These are phyloP conservation scores for Melanerpes formicivorus DNA, from an alignment of 2,113 vertebrate genomes.

Conservation along the genomic window DNA sequence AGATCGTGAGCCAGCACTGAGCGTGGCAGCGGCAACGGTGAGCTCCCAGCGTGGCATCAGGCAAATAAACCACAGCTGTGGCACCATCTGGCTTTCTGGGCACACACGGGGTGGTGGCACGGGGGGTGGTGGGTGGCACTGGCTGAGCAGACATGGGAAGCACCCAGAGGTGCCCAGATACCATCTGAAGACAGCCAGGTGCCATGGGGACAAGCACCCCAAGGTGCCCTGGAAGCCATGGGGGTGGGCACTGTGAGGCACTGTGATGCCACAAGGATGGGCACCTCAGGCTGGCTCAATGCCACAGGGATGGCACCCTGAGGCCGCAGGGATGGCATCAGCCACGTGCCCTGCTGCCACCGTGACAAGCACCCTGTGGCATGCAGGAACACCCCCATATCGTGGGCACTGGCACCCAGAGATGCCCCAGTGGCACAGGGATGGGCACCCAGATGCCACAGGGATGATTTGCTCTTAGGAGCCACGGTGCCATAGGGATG, in stretches of 20 bases:
- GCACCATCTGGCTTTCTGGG: background rate
- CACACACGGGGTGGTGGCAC: background rate
- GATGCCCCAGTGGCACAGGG: no score
- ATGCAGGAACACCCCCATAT: no score
- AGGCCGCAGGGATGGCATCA: background rate
- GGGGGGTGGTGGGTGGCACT: background rate
- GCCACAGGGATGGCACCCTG: background rate
- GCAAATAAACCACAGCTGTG: conserved; percentile 13
- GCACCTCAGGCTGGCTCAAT: no score
- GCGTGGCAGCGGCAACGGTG: rapidly evolving
- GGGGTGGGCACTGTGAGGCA: background rate
- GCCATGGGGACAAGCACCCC: background rate
- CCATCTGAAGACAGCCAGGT: background rate
- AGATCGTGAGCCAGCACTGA: background rate
- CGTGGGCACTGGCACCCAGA: no score
- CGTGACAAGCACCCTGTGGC: no score
- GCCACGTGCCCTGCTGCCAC: background rate
- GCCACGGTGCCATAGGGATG: background rate
- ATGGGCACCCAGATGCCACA: background rate
- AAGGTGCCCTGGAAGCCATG: rapidly evolving
- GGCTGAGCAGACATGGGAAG: rapidly evolving
- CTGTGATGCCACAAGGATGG: no score
- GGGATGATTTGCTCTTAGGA: background rate
- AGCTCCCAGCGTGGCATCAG: rapidly evolving
- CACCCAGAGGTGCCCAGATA: background rate